Percentiles rank a stretch among this genome's conserved stretches.
Evolutionary conservation across 2,113 vertebrate species (phyloP).

Genomic region (Rhinichthys klamathensis): DNA sequence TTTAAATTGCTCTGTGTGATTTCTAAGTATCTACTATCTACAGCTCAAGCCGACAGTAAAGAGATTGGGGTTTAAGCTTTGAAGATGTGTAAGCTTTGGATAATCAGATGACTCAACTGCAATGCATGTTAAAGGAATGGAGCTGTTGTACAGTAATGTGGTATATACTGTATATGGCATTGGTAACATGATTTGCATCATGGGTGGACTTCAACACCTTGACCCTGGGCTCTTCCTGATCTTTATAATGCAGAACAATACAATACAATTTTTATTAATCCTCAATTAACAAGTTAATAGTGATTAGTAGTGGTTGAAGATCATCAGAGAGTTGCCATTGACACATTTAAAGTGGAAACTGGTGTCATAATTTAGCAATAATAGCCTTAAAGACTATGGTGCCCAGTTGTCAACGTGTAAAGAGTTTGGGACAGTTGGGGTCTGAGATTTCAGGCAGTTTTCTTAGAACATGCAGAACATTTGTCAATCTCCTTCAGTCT

Average conservation of each 20-base stretch:
- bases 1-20: slow-evolving; percentile 43
- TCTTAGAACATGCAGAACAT: slow-evolving; percentile 27
- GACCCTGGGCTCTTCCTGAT: slow-evolving; percentile 43
- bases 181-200: slow-evolving; percentile 25
- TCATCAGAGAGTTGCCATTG: not conserved
- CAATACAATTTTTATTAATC: not conserved
- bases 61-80: slow-evolving; percentile 23
- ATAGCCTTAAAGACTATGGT: not conserved
- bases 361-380: not conserved
- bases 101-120: slow-evolving; percentile 30
- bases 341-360: not conserved
- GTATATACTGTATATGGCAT: slow-evolving; percentile 5
- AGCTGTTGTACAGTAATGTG: slow-evolving; percentile 22
- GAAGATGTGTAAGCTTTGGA: slow-evolving; percentile 35
- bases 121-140: slow-evolving; percentile 54
- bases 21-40: slow-evolving; percentile 50
- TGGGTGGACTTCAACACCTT: slow-evolving; percentile 49
- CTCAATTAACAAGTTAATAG: too few relatives aligned
- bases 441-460: slow-evolving; percentile 24
- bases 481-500: slow-evolving; percentile 28
- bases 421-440: slow-evolving; percentile 42
- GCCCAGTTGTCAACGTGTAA: slow-evolving; percentile 43
- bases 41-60: slow-evolving; percentile 29
- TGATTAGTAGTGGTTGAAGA: not conserved
- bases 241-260: slow-evolving; percentile 15